Base-by-base conservation (phyloP, 2,113 vertebrate species). In the Diphyllodes magnificus region DNA sequence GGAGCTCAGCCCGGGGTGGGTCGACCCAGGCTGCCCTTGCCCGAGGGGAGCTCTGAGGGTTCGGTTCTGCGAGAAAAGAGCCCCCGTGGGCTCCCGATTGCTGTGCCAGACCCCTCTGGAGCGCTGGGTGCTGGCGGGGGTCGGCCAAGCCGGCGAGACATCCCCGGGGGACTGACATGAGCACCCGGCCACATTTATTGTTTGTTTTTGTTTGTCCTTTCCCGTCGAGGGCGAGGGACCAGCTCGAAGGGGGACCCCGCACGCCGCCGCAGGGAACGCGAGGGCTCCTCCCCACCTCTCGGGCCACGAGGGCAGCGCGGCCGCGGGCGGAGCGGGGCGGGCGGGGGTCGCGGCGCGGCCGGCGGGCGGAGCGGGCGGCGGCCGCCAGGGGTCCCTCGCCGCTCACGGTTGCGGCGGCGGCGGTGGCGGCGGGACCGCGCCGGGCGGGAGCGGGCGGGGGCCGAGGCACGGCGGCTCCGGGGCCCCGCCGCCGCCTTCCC, bases 241-340 rank as follows among this genome's bases (percentile, higher is more conserved):
- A 4, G 0, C n/a, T 3, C 3, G 49, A 22, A 16, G 7, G 22
- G 24, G 5, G 19, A 11, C 16, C 16, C 35, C 11, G 21, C 51
- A 4, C 4, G 6, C 42, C 42, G 3, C 3, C 4, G 1, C 28
- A 8, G 39, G 40, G 61, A 30, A 30, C 8, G 30, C 23, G 15
- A 13, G 50, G 40, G 49, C 19, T 47, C 11, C 50, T 47, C 23
- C 21, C 18, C 39, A 1, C 4, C 28, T 3, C 33, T 5, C 6
- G 50, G 42, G 37, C 57, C 42, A n/a, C 35, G 20, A 17, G 60
- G 97, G 94, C 96, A 93, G 96, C 86, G 97, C 87, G 45, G 77
- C 68, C 37, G 94, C 82, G 84, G 45, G 44, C 59, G 94, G 97
- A 82, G 60, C 84, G 37, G 42, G 15, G 61, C 35, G 56, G 56